Percentiles rank a stretch among this genome's conserved stretches.
phyloP scores from a whole-genome alignment of 2,888 invertebrate genomes.

The Leucoptera coffeella region DNA sequence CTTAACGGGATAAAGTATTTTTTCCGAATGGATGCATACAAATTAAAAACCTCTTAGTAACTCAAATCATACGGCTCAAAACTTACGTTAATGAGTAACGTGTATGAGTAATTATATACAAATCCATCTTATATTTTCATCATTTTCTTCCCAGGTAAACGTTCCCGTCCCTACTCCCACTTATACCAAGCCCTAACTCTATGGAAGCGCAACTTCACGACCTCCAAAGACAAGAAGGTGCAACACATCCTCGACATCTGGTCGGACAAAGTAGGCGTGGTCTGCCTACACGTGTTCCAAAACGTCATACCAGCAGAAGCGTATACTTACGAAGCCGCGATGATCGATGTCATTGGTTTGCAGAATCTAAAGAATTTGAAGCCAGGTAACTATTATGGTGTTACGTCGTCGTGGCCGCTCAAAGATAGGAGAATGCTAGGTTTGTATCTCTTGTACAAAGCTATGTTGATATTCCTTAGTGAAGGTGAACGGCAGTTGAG shows the following conservation, averaged over 20 bases:
- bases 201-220: slow-evolving; percentile 48
- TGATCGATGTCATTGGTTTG: slow-evolving; percentile 83
- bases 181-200: slow-evolving; percentile 78
- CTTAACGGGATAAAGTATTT: too few species aligned
- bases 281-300: slow-evolving; percentile 87
- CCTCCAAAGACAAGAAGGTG: slow-evolving; percentile 56
- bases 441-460: slow-evolving; percentile 70
- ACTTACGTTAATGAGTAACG: too few species aligned
- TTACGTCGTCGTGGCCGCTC: slow-evolving; percentile 65
- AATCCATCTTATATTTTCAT: too few species aligned
- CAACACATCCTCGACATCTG: slow-evolving; percentile 83
- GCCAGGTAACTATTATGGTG: slow-evolving; percentile 78
- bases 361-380: slow-evolving; percentile 72
- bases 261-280: slow-evolving; percentile 75
- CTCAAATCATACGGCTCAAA: too few species aligned
- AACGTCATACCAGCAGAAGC: slow-evolving; percentile 90
- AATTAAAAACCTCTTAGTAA: too few species aligned
- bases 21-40: too few species aligned
- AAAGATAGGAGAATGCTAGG: slow-evolving; percentile 70
- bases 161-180: slow-evolving; percentile 83
- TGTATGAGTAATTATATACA: too few species aligned
- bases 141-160: slow-evolving; percentile 44
- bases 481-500: slow-evolving; percentile 87
- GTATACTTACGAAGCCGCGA: slow-evolving; percentile 87
- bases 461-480: slow-evolving; percentile 74